Evolutionary conservation across 2,113 vertebrate species (phyloP).

Genomic region (Myotis brandtii): DNA sequence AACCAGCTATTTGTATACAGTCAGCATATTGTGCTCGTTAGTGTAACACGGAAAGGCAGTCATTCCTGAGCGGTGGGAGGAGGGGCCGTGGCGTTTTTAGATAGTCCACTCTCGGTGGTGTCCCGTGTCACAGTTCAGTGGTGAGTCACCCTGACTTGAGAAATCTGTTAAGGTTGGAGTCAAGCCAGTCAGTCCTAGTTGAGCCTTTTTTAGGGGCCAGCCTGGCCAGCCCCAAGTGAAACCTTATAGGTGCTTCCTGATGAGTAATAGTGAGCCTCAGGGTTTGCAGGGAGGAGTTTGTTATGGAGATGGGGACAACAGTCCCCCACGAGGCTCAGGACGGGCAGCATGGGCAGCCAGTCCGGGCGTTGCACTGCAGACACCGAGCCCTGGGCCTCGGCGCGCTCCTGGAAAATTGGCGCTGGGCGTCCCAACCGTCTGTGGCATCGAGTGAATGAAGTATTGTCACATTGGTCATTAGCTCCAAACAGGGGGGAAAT

Average conservation of each 20-base stretch:
- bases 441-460: constrained; percentile 88
- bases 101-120: constrained; percentile 72
- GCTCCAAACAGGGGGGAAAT: constrained; percentile 55
- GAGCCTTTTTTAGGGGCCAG: constrained; percentile 69
- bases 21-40: background rate
- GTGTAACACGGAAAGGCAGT: constrained; percentile 55
- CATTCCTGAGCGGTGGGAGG: background rate
- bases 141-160: constrained; percentile 81
- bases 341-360: constrained; percentile 80
- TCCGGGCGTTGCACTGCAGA: constrained; percentile 69
- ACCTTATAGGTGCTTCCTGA: constrained; percentile 49
- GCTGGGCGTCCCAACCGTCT: constrained; percentile 73
- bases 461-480: constrained; percentile 85
- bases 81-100: constrained; percentile 50
- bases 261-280: constrained; percentile 62
- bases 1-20: background rate
- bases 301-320: constrained; percentile 77
- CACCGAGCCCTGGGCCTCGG: constrained; percentile 81
- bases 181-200: constrained; percentile 60
- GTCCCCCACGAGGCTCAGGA: constrained; percentile 46
- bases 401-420: constrained; percentile 86
- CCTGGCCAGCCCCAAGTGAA: constrained; percentile 49
- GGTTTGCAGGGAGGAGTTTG: constrained; percentile 68
- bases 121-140: constrained; percentile 66
- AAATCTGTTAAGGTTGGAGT: constrained; percentile 81